Conservation (phyloP, 2,797 vertebrate genomes). For the Mormyrus proboscirostris region DNA sequence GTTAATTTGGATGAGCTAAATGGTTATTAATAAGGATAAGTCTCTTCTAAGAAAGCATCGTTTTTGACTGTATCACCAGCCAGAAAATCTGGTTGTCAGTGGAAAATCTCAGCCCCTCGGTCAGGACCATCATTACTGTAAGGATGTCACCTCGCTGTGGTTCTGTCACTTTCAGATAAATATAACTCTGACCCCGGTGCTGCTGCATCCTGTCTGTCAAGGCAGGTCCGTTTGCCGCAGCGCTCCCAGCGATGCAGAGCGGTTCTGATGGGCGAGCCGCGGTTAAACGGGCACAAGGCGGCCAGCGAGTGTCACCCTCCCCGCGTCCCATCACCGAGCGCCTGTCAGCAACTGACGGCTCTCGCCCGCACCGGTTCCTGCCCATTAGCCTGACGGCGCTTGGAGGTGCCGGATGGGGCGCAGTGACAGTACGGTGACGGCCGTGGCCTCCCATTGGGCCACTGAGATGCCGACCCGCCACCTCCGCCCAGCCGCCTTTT, state of each 20-base stretch:
- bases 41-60: not conserved
- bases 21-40: not conserved
- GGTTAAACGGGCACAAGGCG: not conserved
- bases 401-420: slow-evolving; percentile 45
- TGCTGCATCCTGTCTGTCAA: not conserved
- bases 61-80: not conserved
- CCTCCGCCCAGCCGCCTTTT: not conserved
- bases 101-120: not conserved
- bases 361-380: slow-evolving; percentile 39
- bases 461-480: not conserved
- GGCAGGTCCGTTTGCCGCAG: not conserved
- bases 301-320: not conserved
- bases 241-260: not conserved
- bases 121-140: not conserved
- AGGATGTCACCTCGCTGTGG: not conserved
- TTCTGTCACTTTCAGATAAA: slow-evolving; percentile 5
- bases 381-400: slow-evolving; percentile 42
- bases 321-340: not conserved
- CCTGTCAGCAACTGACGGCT: slow-evolving; percentile 4
- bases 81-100: not conserved
- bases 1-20: not conserved
- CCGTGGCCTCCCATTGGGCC: not conserved
- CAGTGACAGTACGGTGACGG: slow-evolving; percentile 37
- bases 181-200: not conserved
- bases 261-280: not conserved